These are phyloP conservation scores for Nothocercus julius DNA, from an alignment of 2,113 vertebrate genomes.

Conservation along the genomic window DNA sequence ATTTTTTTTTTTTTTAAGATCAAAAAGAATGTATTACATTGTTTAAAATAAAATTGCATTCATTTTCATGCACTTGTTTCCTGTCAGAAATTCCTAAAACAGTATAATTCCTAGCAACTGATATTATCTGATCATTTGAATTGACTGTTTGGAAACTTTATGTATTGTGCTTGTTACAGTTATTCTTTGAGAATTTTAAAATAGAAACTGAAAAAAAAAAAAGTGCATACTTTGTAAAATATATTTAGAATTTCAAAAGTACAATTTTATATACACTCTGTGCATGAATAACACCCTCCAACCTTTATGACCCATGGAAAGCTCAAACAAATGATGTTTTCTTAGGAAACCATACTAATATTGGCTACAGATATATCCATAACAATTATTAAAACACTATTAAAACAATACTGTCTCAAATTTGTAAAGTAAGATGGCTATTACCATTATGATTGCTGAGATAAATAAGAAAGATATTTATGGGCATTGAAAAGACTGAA, in stretches of 20 bases:
- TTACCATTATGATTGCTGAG: background rate
- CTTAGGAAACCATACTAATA: background rate
- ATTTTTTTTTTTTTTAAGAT: background rate
- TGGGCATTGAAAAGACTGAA: background rate
- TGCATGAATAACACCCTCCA: background rate
- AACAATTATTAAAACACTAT: constrained; percentile 1
- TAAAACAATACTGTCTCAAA: background rate
- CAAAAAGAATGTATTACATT: background rate
- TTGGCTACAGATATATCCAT: background rate
- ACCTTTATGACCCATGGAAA: background rate
- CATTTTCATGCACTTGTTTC: background rate
- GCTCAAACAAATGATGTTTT: background rate
- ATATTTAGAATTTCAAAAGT: background rate
- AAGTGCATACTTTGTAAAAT: background rate
- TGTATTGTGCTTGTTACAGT: background rate
- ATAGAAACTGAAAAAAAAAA: background rate
- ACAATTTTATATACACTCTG: background rate
- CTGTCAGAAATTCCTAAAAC: background rate
- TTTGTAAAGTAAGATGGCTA: background rate
- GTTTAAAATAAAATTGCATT: background rate
- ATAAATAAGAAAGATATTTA: background rate
- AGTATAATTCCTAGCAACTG: background rate
- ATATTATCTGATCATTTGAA: background rate
- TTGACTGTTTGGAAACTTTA: background rate
- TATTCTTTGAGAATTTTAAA: background rate